Percentiles rank a stretch among this genome's conserved stretches.
Evolutionary conservation across 2,797 vertebrate species (phyloP).

Genomic region (Cirrhinus mrigala): DNA sequence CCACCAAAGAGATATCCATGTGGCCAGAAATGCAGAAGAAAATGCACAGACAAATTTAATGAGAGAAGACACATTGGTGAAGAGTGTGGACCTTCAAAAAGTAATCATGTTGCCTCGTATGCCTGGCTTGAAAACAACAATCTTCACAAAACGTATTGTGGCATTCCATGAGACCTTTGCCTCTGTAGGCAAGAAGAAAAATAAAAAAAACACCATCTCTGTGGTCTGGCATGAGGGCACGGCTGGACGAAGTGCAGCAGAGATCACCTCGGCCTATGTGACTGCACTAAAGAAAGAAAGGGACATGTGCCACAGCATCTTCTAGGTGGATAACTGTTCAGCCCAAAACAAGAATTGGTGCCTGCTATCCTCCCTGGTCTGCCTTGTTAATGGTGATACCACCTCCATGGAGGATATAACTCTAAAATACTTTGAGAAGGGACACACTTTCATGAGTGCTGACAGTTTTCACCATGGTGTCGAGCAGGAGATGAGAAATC

Average conservation of each 20-base stretch:
- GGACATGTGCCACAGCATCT: not conserved
- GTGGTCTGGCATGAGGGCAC: not conserved
- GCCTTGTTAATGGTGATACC: not conserved
- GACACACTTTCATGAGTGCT: constrained; percentile 1
- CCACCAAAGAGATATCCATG: no score
- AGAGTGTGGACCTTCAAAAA: no score
- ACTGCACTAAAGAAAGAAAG: not conserved
- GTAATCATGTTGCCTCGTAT: no score
- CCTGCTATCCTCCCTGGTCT: not conserved
- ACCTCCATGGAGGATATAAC: not conserved
- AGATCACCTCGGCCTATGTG: not conserved
- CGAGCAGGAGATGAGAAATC: no score
- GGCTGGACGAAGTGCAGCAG: not conserved
- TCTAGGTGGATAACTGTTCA: constrained; percentile 1
- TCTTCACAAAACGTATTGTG: not conserved
- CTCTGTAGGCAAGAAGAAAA: no score
- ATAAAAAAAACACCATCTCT: not conserved
- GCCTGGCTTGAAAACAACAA: no score
- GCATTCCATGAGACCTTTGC: not conserved
- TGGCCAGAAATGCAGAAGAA: no score
- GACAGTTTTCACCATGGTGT: constrained; percentile 3
- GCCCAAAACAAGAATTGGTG: not conserved
- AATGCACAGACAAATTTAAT: no score
- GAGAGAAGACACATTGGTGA: no score
- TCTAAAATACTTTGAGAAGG: not conserved